Conservation (phyloP, 2,888 invertebrate species). For the Agrotis clavis region DNA sequence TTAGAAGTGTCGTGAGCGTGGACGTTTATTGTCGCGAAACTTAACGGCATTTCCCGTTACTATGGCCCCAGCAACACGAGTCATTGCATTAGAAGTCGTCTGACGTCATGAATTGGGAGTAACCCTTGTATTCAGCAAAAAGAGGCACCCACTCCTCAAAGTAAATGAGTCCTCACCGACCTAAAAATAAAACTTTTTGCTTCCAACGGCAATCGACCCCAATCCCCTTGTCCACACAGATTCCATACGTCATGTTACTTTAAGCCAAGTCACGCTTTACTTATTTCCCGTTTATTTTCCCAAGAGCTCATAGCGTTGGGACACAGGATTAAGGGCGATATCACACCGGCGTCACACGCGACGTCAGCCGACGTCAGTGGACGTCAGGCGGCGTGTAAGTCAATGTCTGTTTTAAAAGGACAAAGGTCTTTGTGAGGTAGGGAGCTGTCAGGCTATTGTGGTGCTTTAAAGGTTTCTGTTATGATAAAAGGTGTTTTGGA, state of each 20-base stretch:
- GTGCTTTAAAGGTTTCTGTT: conserved; percentile 22
- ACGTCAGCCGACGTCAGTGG: conserved; percentile 41
- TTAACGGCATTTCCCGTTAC: too few relatives aligned
- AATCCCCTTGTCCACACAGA: conserved; percentile 42
- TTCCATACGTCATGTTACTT: conserved; percentile 51
- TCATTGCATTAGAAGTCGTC: too few relatives aligned
- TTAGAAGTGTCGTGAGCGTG: too few relatives aligned
- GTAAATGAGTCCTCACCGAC: conserved; percentile 24
- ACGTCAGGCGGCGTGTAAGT: conserved; percentile 48
- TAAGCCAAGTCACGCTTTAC: conserved; percentile 50
- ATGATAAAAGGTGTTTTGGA: conserved; percentile 33
- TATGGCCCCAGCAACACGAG: too few relatives aligned
- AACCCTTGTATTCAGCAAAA: conserved; percentile 13
- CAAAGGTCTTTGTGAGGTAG: conserved; percentile 51
- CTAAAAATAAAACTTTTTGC: conserved; percentile 42
- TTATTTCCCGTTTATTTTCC: conserved; percentile 60
- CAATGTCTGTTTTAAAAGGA: conserved; percentile 61
- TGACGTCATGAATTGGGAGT: too few relatives aligned
- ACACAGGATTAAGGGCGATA: conserved; percentile 49
- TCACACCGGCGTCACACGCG: conserved; percentile 41
- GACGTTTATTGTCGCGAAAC: too few relatives aligned
- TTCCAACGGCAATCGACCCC: conserved; percentile 27
- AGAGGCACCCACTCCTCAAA: conserved; percentile 5
- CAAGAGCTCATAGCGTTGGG: conserved; percentile 47
- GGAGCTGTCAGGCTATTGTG: conserved; percentile 39